Evolutionary conservation across 2,113 vertebrate species (phyloP).

Genomic region (Ancistrus triradiatus): DNA sequence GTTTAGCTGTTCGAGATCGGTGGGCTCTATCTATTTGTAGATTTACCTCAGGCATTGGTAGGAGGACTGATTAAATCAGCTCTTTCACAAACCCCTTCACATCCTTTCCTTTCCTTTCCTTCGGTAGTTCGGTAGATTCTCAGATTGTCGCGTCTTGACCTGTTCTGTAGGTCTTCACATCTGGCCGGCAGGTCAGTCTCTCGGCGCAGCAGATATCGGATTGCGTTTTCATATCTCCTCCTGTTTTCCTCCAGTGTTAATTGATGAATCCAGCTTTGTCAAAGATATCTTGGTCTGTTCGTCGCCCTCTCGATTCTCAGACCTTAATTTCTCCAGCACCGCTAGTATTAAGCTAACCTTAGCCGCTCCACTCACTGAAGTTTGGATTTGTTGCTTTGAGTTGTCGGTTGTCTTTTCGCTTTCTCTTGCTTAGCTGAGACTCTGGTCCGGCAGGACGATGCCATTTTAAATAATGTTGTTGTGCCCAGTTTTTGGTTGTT

Average conservation of each 20-base stretch:
- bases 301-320: no score
- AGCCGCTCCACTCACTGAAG: neutral
- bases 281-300: neutral
- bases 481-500: neutral
- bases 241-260: neutral
- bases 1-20: no score
- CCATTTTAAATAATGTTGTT: neutral
- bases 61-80: no score
- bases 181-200: slow-evolving; percentile 7
- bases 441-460: neutral
- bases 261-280: neutral
- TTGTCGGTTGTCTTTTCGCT: neutral
- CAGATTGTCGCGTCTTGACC: no score
- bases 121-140: no score
- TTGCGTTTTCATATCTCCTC: slow-evolving; percentile 2
- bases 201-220: neutral
- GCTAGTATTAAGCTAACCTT: neutral
- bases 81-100: no score
- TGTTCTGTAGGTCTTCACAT: neutral
- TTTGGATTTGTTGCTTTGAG: neutral
- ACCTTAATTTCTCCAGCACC: slow-evolving; percentile 2
- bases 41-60: no score
- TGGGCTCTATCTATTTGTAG: no score
- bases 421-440: neutral
- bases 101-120: no score